phyloP scores from a whole-genome alignment of 2,113 vertebrate species.

The Alethe diademata region DNA sequence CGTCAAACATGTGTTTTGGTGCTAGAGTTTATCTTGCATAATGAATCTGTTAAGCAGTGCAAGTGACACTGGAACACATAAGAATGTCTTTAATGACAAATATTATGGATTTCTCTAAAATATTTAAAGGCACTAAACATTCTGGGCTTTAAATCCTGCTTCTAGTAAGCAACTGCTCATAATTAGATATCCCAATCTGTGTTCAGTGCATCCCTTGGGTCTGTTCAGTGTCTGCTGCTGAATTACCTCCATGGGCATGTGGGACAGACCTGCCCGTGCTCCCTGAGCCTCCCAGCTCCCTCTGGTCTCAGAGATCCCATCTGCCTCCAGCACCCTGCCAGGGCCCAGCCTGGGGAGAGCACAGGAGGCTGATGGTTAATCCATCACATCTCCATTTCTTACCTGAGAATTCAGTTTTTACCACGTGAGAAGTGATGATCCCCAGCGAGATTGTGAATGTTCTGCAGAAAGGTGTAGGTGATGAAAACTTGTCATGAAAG shows the following conservation, averaged over 20 bases:
- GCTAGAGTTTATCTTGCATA: neutral
- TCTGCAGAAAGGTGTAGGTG: neutral
- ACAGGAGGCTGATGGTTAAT: neutral
- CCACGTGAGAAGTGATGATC: neutral
- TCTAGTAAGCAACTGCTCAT: neutral
- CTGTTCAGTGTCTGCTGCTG: neutral
- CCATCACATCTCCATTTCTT: neutral
- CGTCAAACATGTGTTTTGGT: neutral
- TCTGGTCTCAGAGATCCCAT: neutral
- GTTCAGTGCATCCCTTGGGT: neutral
- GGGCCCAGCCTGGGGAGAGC: neutral
- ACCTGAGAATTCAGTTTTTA: neutral
- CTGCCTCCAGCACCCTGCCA: neutral
- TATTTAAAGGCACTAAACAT: neutral
- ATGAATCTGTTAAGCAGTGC: neutral
- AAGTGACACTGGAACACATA: neutral
- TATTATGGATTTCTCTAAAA: neutral
- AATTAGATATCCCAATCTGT: neutral
- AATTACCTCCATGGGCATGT: neutral
- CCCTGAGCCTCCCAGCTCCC: neutral
- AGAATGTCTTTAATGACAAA: neutral
- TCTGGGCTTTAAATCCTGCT: neutral
- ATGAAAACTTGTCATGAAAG: neutral
- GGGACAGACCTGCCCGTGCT: accelerated
- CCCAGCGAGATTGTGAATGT: neutral